Conservation (phyloP, 1,140 invertebrate genomes). For the Drosophila carrolli region DNA sequence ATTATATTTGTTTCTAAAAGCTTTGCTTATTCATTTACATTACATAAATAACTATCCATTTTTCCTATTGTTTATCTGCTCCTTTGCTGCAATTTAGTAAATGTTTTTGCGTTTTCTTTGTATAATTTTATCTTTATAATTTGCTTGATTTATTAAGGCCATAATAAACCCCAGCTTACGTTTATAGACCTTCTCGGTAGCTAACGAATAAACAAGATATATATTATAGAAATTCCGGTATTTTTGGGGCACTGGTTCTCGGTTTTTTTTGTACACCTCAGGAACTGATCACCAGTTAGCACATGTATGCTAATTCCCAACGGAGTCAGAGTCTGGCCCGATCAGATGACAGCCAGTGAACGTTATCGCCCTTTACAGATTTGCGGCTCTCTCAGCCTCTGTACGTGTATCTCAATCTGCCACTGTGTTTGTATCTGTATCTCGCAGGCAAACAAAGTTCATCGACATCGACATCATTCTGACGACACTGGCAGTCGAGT, state of each 20-base stretch:
- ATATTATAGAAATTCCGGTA: constrained; percentile 34
- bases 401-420: constrained; percentile 20
- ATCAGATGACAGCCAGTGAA: constrained; percentile 56
- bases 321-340: constrained; percentile 9
- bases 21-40: no score
- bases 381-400: constrained; percentile 8
- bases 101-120: no score
- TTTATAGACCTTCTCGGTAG: constrained; percentile 13
- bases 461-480: constrained; percentile 68
- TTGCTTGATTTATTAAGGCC: neutral
- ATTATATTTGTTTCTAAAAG: no score
- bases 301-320: constrained; percentile 64
- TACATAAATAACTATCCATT: no score
- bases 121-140: neutral
- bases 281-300: constrained; percentile 44
- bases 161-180: neutral
- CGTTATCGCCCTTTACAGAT: constrained; percentile 32
- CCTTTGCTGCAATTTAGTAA: no score
- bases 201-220: constrained; percentile 16
- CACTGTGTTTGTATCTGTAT: constrained; percentile 5
- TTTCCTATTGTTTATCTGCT: no score
- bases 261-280: neutral
- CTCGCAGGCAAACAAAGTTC: constrained; percentile 53
- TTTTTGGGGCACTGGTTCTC: constrained; percentile 26
- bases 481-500: constrained; percentile 49